Conservation (phyloP, 2,888 invertebrate genomes). For the Uloborus plumipes region DNA sequence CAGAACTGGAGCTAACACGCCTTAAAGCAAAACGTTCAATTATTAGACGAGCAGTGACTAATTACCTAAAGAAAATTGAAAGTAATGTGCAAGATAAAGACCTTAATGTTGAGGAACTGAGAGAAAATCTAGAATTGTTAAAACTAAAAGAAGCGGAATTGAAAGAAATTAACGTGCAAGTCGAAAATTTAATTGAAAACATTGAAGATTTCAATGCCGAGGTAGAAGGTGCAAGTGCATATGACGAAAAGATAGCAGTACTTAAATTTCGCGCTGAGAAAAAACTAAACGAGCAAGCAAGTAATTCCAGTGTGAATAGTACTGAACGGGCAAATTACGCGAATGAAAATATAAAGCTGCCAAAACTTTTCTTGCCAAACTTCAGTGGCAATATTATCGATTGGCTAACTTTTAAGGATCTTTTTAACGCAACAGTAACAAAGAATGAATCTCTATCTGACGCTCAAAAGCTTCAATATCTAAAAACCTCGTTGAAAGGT, state of each 20-base stretch:
- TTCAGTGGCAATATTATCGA: constrained; percentile 8
- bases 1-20: not conserved
- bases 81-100: not conserved
- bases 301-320: no score
- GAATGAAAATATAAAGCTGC: not conserved
- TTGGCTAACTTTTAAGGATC: not conserved
- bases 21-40: not conserved
- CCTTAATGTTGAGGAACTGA: not conserved
- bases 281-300: not conserved
- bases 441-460: not conserved
- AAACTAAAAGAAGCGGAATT: not conserved
- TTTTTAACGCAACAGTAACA: not conserved
- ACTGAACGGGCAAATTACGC: no score
- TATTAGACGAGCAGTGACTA: no score
- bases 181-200: not conserved
- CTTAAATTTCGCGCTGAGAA: not conserved
- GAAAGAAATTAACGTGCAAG: not conserved
- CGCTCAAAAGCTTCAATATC: not conserved
- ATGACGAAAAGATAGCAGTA: not conserved
- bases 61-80: not conserved
- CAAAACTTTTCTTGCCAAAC: not conserved
- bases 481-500: not conserved
- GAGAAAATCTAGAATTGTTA: not conserved
- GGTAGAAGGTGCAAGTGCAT: not conserved
- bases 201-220: not conserved